Evolutionary conservation across 2,888 invertebrate species (phyloP).

Genomic region (Eupithecia dodoneata): DNA sequence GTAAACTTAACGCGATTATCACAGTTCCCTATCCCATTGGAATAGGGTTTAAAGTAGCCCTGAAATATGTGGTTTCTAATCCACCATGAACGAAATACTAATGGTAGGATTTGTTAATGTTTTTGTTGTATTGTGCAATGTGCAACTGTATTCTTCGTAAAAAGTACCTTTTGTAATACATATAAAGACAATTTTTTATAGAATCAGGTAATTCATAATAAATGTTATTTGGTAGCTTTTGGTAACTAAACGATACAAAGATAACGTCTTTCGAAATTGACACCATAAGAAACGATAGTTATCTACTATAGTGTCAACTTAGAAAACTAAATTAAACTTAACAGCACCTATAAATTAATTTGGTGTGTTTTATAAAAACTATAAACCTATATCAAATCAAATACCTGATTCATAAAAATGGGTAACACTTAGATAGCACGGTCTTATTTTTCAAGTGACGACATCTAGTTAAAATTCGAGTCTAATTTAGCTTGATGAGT

Average conservation of each 20-base stretch:
- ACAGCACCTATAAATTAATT: too few relatives aligned
- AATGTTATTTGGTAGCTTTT: not conserved
- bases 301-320: not conserved
- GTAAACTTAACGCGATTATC: slow-evolving; percentile 50
- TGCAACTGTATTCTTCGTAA: slow-evolving; percentile 39
- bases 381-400: too few relatives aligned
- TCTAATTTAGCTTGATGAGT: too few relatives aligned
- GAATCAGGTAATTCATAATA: not conserved
- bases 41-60: slow-evolving; percentile 35
- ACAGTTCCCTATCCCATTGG: slow-evolving; percentile 31
- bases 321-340: too few relatives aligned
- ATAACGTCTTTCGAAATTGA: not conserved
- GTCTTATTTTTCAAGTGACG: too few relatives aligned
- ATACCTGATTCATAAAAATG: too few relatives aligned
- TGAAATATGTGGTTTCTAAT: slow-evolving; percentile 32
- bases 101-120: slow-evolving; percentile 37
- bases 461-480: too few relatives aligned
- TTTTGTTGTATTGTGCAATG: slow-evolving; percentile 45
- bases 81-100: slow-evolving; percentile 42
- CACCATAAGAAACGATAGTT: not conserved
- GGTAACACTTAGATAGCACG: too few relatives aligned
- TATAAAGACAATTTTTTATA: not conserved
- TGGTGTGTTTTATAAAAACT: too few relatives aligned
- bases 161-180: not conserved
- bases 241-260: not conserved